phyloP scores from a whole-genome alignment of 2,113 vertebrate species.

The Pseudopipra pipra region DNA sequence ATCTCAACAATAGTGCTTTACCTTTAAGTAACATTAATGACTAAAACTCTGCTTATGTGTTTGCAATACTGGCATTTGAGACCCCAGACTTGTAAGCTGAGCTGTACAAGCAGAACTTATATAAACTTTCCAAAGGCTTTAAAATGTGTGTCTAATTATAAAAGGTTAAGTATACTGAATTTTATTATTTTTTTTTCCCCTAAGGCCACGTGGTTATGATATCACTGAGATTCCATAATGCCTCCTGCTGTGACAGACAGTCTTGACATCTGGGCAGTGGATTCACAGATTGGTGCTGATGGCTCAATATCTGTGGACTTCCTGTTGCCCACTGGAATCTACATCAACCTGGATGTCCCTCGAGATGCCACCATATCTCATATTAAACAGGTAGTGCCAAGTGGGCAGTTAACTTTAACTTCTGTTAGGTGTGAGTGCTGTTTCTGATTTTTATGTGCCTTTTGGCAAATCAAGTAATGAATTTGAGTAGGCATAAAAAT shows the following conservation, averaged over 20 bases:
- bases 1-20: background rate
- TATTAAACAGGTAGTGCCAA: constrained; percentile 90
- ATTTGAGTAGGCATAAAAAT: background rate
- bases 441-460: background rate
- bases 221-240: constrained; percentile 84
- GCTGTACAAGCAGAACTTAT: background rate
- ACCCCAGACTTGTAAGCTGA: background rate
- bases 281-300: constrained; percentile 86
- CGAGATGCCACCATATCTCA: constrained; percentile 92
- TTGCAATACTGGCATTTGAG: background rate
- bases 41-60: background rate
- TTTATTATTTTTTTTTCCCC: background rate
- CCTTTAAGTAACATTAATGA: background rate
- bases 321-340: constrained; percentile 94
- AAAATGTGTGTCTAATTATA: constrained; percentile 56
- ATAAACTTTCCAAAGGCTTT: constrained; percentile 26
- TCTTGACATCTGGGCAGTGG: constrained; percentile 96
- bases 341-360: constrained; percentile 94
- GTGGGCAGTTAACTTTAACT: background rate
- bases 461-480: background rate
- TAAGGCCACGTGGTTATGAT: constrained; percentile 90
- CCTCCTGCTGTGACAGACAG: constrained; percentile 97
- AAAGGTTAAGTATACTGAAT: constrained; percentile 17
- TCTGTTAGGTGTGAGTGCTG: background rate
- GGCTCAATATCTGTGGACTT: constrained; percentile 91